A percentile compares a stretch with the other conserved stretches of the same genome.
Conservation (phyloP, 2,797 vertebrate genomes). For the Poeciliopsis infans region DNA sequence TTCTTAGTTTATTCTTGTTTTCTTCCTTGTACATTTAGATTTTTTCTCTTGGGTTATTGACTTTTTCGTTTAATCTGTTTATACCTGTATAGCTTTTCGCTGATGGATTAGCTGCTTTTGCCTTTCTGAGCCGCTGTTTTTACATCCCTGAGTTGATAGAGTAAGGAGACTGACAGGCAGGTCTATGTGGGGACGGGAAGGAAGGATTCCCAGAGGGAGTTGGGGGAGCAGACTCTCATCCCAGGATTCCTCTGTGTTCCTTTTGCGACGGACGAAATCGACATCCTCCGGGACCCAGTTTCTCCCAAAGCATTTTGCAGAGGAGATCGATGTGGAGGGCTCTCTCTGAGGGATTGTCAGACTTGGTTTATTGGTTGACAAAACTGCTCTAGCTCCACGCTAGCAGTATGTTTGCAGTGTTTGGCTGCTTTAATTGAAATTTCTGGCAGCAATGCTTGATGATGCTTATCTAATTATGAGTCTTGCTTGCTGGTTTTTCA, state of each 20-base stretch:
- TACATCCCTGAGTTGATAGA: constrained; percentile 29
- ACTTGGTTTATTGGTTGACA: constrained; percentile 47
- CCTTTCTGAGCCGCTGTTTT: constrained; percentile 31
- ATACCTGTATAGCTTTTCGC: not conserved
- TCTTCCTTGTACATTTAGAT: not conserved
- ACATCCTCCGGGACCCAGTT: constrained; percentile 39
- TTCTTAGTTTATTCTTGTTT: not conserved
- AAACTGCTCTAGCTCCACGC: constrained; percentile 17
- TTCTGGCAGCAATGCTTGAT: constrained; percentile 14
- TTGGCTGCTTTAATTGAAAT: constrained; percentile 31
- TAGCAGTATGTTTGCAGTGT: constrained; percentile 26
- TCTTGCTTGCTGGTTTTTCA: constrained; percentile 14
- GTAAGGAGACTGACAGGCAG: constrained; percentile 29
- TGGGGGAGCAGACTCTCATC: constrained; percentile 50
- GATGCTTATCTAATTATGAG: constrained; percentile 34
- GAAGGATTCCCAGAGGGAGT: constrained; percentile 13
- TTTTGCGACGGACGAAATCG: constrained; percentile 38
- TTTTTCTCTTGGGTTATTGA: not conserved
- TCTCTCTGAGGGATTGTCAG: constrained; percentile 45
- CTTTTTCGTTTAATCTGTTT: not conserved
- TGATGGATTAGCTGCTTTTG: not conserved
- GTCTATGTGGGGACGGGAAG: constrained; percentile 24
- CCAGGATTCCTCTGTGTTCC: constrained; percentile 44
- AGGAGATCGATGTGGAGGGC: constrained; percentile 48
- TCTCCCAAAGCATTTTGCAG: constrained; percentile 49